Base-by-base conservation (phyloP, 2,888 invertebrate genomes). In the Pedicia rivosa region DNA sequence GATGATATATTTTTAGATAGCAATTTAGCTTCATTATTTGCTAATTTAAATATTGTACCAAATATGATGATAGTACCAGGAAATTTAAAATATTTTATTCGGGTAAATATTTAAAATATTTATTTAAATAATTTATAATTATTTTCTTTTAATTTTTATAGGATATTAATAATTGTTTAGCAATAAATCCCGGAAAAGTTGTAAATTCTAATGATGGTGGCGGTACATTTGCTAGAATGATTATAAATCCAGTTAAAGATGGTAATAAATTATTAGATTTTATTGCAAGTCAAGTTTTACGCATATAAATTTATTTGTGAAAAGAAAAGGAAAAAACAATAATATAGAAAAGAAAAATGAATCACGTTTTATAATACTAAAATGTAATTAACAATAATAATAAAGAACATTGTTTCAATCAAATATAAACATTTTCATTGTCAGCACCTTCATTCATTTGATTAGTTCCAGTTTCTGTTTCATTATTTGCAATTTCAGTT, bases 51-150 rank as follows among this genome's bases (percentile, higher is more conserved):
- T 8, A 58, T 65, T 39, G 71, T 77, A 37, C 94, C 92, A 5
- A 87, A 94, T 55, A 50, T 92, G 33, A 63, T 94, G 12, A 60
- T 92, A 40, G 57, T 87, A 46, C 91, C 92, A 0, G 90, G 91
- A 4, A 20, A 30, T 30, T 74, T 91, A 48, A 70, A 78, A 54
- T 73, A 78, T 57, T 92, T 88, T 51, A 65, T 81, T 35, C 81
- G 84, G 66, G 81, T 82, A 57, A n/a, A n/a, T n/a, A n/a, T n/a
- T n/a, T 35, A n/a, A 25, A 12, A 26, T 16, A 16, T 24, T 39
- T 13, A 26, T 14, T 33, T 32, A 29, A 13, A 10, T 32, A 10
- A 28, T 31, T 36, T 40, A n/a, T n/a, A 15, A 28, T 16, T 9
- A 36, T 33, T 39, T 35, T 22, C 34, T 42, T 42, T 35, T 43